phyloP scores from a whole-genome alignment of 2,888 invertebrate genomes.

The Drosophila limbata region DNA sequence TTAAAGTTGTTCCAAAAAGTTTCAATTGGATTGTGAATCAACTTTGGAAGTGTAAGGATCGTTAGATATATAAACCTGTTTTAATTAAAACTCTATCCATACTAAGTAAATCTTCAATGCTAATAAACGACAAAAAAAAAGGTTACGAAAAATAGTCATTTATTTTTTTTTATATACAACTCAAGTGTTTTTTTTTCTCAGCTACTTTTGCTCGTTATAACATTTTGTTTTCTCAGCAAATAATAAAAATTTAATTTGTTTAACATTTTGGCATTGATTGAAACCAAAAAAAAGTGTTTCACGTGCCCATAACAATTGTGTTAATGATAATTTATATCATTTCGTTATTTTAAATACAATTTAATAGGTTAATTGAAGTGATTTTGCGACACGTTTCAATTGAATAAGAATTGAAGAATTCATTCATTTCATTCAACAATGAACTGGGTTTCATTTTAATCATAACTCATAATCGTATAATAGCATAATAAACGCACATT shows the following conservation, averaged over 20 bases:
- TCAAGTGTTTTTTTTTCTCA: slow-evolving; percentile 20
- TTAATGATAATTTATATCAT: slow-evolving; percentile 51
- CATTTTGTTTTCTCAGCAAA: slow-evolving; percentile 25
- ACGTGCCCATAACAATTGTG: slow-evolving; percentile 30
- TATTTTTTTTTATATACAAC: slow-evolving; percentile 16
- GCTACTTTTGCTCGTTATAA: slow-evolving; percentile 14
- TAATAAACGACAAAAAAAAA: slow-evolving; percentile 1
- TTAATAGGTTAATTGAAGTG: slow-evolving; percentile 29
- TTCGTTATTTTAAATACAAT: slow-evolving; percentile 34
- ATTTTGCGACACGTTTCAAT: slow-evolving; percentile 49
- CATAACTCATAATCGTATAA: slow-evolving; percentile 62
- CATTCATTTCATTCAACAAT: slow-evolving; percentile 33
- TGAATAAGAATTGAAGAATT: slow-evolving; percentile 38
- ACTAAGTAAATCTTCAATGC: slow-evolving; percentile 33
- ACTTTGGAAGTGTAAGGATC: neutral
- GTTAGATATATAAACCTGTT: slow-evolving; percentile 5
- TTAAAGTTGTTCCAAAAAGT: too few species aligned
- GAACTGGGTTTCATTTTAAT: slow-evolving; percentile 48
- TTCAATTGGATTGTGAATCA: neutral
- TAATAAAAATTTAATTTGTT: slow-evolving; percentile 21
- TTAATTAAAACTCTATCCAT: slow-evolving; percentile 39
- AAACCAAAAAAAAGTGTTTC: slow-evolving; percentile 10
- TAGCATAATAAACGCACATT: slow-evolving; percentile 66
- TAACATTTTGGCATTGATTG: slow-evolving; percentile 27
- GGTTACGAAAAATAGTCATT: slow-evolving; percentile 6